Evolutionary conservation across 37 sponge, comb jelly and placozoan genomes (phyloP).

Genomic region (Dysidea cf. avara): DNA sequence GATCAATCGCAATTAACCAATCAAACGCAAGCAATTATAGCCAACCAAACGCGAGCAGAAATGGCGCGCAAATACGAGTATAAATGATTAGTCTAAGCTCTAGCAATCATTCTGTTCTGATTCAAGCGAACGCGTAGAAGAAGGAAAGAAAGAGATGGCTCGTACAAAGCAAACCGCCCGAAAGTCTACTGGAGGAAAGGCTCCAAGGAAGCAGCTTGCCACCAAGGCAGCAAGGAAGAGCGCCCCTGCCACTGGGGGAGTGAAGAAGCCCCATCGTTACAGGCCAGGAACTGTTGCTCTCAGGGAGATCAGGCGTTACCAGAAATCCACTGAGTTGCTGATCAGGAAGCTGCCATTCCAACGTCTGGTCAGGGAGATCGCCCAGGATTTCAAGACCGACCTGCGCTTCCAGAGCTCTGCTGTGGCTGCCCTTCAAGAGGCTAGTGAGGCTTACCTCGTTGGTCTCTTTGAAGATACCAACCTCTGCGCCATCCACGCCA

Average conservation of each 20-base stretch:
- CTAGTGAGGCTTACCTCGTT: constrained; percentile 96
- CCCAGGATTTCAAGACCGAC: constrained; percentile 89
- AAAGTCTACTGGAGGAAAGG: too few species aligned
- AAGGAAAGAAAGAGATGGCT: too few species aligned
- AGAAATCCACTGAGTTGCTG: constrained; percentile 88
- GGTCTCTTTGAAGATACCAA: constrained; percentile 98
- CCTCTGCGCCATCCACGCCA: constrained; percentile 98
- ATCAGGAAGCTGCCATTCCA: constrained; percentile 68
- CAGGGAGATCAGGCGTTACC: constrained; percentile 71
- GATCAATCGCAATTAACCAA: too few species aligned
- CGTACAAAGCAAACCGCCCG: constrained; percentile 54
- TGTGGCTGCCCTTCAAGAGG: constrained; percentile 88
- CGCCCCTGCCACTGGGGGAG: constrained; percentile 61
- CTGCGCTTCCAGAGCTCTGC: constrained; percentile 89
- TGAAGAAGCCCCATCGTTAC: constrained; percentile 64
- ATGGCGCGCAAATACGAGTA: too few species aligned
- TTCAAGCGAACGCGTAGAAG: too few species aligned
- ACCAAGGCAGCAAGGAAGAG: constrained; percentile 56
- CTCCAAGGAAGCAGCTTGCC: constrained; percentile 59
- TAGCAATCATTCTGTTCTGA: too few species aligned
- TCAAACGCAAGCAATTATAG: too few species aligned
- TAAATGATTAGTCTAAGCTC: too few species aligned
- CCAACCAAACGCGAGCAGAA: too few species aligned
- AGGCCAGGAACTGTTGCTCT: constrained; percentile 64
- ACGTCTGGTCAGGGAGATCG: constrained; percentile 55